Conservation (phyloP, 1,140 invertebrate species). For the Nautilus pompilius region DNA sequence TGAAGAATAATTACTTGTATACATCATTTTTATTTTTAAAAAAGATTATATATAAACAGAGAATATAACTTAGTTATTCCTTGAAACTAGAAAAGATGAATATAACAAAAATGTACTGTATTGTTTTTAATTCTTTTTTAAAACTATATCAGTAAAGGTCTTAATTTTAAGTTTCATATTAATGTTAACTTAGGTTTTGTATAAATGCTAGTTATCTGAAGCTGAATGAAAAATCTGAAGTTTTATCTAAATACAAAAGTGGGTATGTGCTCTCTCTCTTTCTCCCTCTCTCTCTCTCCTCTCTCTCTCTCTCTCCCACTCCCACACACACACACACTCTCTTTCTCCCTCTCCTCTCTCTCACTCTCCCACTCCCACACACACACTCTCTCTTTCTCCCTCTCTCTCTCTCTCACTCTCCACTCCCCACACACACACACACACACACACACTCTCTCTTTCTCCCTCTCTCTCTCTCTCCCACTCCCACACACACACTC, state of each 20-base stretch:
- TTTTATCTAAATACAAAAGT: not conserved
- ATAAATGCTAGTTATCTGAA: too few relatives aligned
- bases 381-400: not conserved
- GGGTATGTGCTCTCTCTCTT: not conserved
- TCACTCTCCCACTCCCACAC: not conserved
- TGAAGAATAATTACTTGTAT: too few relatives aligned
- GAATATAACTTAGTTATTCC: too few relatives aligned
- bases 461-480: not conserved
- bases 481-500: not conserved
- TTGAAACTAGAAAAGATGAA: too few relatives aligned
- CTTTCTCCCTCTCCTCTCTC: not conserved
- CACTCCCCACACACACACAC: not conserved
- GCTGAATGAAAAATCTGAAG: too few relatives aligned
- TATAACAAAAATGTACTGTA: too few relatives aligned
- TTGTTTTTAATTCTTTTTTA: too few relatives aligned
- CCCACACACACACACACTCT: not conserved
- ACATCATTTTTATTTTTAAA: too few relatives aligned
- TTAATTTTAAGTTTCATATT: too few relatives aligned
- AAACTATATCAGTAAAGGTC: too few relatives aligned
- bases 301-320: not conserved
- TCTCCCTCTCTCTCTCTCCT: not conserved
- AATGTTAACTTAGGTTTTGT: too few relatives aligned
- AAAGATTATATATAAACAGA: too few relatives aligned
- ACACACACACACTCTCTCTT: not conserved
- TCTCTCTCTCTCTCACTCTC: not conserved